A percentile compares a stretch with the other conserved stretches of the same genome.
Conservation (phyloP, 2,113 vertebrate species). For the Leptodactylus fuscus region DNA sequence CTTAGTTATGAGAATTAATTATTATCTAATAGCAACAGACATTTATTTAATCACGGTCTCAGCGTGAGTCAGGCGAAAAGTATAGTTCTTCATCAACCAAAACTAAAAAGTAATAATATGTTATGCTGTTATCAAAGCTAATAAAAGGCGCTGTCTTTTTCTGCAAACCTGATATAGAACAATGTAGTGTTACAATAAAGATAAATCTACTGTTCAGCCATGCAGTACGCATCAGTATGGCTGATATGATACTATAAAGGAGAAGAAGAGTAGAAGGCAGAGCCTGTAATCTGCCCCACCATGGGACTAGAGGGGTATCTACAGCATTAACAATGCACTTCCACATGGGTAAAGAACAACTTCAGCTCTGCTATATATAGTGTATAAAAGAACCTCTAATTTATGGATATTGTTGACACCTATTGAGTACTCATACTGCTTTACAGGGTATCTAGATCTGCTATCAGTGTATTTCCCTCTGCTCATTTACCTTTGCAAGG, state of each 20-base stretch:
- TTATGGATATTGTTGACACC: too few relatives aligned
- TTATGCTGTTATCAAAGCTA: background rate
- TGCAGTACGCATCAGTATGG: background rate
- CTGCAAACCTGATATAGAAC: background rate
- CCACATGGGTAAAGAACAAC: too few relatives aligned
- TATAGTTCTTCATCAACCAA: slow-evolving; percentile 4
- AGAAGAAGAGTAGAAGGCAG: background rate
- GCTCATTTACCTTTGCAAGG: too few relatives aligned
- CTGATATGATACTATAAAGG: background rate
- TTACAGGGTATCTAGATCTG: too few relatives aligned
- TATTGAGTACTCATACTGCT: too few relatives aligned
- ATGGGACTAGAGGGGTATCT: background rate
- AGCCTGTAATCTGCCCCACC: background rate
- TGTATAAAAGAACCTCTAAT: too few relatives aligned
- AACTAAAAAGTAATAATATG: slow-evolving; percentile 26
- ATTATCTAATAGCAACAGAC: slow-evolving; percentile 40
- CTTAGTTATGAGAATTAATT: slow-evolving; percentile 18
- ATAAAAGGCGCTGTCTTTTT: background rate
- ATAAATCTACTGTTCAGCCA: background rate
- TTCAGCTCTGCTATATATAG: too few relatives aligned
- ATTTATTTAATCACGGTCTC: slow-evolving; percentile 37
- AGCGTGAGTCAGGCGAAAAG: background rate
- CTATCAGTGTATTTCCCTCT: too few relatives aligned
- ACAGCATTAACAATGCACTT: background rate
- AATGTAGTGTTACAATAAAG: background rate